A percentile compares a stretch with the other conserved stretches of the same genome.
These are phyloP conservation scores for Scrobipalpa atriplicella DNA, from an alignment of 2,888 invertebrate genomes.

Conservation along the genomic window DNA sequence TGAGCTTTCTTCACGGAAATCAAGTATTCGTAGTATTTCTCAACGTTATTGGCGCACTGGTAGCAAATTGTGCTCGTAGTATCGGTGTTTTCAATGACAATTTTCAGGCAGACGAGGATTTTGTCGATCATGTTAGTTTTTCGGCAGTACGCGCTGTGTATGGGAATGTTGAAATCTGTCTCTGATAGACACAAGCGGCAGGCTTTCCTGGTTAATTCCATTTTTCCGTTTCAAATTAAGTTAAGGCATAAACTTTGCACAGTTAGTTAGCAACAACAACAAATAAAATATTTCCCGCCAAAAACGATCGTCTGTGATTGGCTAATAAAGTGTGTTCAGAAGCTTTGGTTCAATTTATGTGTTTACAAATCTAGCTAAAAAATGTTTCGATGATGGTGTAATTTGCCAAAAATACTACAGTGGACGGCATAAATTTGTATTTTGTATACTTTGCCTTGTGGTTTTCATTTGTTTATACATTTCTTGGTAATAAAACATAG, in stretches of 20 bases:
- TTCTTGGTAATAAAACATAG: background rate
- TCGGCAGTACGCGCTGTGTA: conserved; percentile 62
- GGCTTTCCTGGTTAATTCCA: conserved; percentile 62
- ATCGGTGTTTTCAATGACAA: conserved; percentile 65
- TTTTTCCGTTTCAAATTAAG: conserved; percentile 40
- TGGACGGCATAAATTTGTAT: conserved; percentile 70
- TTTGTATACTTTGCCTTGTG: conserved; percentile 63
- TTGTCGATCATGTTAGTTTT: conserved; percentile 64
- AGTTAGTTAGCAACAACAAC: too few relatives aligned
- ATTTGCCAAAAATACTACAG: conserved; percentile 64
- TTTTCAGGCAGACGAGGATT: conserved; percentile 64
- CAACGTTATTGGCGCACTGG: conserved; percentile 67
- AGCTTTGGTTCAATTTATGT: background rate
- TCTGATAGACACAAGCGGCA: conserved; percentile 69
- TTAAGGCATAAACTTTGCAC: too few relatives aligned
- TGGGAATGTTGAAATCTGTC: conserved; percentile 66
- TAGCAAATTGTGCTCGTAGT: conserved; percentile 64
- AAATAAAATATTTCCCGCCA: conserved; percentile 18
- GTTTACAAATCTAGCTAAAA: background rate
- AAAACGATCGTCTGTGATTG: conserved; percentile 1
- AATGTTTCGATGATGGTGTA: conserved; percentile 30
- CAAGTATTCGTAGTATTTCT: conserved; percentile 66
- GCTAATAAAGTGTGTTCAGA: conserved; percentile 4
- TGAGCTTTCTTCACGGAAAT: conserved; percentile 63
- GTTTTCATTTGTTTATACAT: conserved; percentile 37